Evolutionary conservation across 1,140 invertebrate species (phyloP).

Genomic region (Choristoneura fumiferana): DNA sequence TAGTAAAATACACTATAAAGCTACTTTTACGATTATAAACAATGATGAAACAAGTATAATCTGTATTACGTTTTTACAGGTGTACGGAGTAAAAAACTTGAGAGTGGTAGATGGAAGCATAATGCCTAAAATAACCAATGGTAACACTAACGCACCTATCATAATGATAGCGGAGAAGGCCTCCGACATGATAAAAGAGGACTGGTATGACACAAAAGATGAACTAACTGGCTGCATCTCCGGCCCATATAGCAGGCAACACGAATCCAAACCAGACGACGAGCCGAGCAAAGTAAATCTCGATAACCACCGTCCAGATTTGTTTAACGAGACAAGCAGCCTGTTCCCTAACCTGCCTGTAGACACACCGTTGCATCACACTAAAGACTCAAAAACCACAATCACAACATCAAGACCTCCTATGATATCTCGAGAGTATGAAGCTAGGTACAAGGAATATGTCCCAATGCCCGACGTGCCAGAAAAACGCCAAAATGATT

Average conservation of each 20-base stretch:
- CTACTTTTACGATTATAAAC: too few species aligned
- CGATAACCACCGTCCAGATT: slow-evolving; percentile 24
- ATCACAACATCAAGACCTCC: background rate
- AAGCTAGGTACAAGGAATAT: slow-evolving; percentile 16
- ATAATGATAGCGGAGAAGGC: slow-evolving; percentile 97
- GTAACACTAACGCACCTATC: slow-evolving; percentile 91
- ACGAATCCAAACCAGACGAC: slow-evolving; percentile 21
- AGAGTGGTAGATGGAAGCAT: slow-evolving; percentile 89
- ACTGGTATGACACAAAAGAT: slow-evolving; percentile 77
- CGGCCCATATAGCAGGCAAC: background rate
- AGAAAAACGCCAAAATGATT: background rate
- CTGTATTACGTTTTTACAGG: slow-evolving; percentile 64
- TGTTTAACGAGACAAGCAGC: slow-evolving; percentile 51
- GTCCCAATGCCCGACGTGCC: background rate
- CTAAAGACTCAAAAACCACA: too few species aligned
- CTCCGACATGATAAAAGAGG: slow-evolving; percentile 89
- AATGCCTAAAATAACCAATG: slow-evolving; percentile 89
- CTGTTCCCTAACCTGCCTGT: slow-evolving; percentile 45
- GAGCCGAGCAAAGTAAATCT: background rate
- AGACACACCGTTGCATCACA: slow-evolving; percentile 19
- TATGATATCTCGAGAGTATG: background rate
- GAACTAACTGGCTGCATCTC: slow-evolving; percentile 13
- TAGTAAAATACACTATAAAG: too few species aligned
- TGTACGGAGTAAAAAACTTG: slow-evolving; percentile 86
- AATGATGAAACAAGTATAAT: too few species aligned